Conservation (phyloP, 2,888 invertebrate species). For the Zele albiditarsus region DNA sequence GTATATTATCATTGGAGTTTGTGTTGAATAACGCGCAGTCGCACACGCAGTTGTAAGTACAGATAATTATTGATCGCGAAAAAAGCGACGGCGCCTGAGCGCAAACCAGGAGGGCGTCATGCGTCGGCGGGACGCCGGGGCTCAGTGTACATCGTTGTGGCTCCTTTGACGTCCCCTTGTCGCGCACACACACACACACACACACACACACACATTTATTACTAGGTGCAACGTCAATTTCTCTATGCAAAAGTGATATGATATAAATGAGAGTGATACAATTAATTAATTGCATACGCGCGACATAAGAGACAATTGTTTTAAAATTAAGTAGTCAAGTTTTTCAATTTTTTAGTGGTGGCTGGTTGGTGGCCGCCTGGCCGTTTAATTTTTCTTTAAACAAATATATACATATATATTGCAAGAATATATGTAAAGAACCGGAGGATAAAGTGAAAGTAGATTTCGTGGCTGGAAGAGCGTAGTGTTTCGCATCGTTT, state of each 20-base stretch:
- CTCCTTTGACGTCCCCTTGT: not conserved
- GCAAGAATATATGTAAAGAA: not conserved
- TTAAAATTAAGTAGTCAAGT: not conserved
- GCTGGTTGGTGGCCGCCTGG: constrained; percentile 29
- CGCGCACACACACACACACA: not conserved
- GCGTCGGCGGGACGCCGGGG: constrained; percentile 11
- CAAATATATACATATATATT: not conserved
- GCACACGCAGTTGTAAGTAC: not conserved
- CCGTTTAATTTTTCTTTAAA: constrained; percentile 13
- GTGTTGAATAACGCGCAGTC: constrained; percentile 16
- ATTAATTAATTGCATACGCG: not conserved
- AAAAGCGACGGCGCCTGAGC: not conserved
- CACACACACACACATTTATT: not conserved
- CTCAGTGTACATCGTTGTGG: constrained; percentile 15
- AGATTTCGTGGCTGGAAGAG: constrained; percentile 12
- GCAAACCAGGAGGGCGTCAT: not conserved
- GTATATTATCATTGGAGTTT: no score
- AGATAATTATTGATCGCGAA: constrained; percentile 19
- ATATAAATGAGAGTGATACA: not conserved
- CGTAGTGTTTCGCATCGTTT: not conserved
- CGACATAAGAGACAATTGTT: not conserved
- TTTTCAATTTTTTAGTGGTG: not conserved
- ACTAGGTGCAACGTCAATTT: not conserved
- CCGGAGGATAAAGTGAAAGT: constrained; percentile 29
- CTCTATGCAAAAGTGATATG: not conserved